phyloP scores from a whole-genome alignment of 2,113 vertebrate species.

The Plectropomus leopardus region DNA sequence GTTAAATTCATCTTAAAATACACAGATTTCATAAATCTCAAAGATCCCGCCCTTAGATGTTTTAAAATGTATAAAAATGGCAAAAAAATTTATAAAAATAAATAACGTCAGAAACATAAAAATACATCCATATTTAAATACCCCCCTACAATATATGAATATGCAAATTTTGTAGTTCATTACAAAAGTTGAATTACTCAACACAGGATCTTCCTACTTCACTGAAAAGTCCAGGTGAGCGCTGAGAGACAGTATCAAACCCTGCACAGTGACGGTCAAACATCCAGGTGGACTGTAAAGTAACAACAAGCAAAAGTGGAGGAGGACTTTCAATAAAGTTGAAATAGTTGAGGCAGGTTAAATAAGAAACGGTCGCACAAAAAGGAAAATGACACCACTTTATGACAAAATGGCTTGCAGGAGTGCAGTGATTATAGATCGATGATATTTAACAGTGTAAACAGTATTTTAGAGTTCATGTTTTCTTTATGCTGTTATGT shows the following conservation, averaged over 20 bases:
- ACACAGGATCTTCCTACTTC: neutral
- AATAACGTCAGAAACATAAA: too few species aligned
- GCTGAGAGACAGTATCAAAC: neutral
- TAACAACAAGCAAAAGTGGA: neutral
- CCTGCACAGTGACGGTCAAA: neutral
- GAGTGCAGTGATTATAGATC: neutral
- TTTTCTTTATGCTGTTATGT: neutral
- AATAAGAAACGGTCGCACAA: neutral
- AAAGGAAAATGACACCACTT: constrained; percentile 4
- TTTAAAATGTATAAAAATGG: neutral
- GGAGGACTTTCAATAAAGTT: neutral
- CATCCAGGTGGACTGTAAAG: neutral
- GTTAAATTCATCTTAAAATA: neutral
- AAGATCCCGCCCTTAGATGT: neutral
- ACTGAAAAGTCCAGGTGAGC: neutral
- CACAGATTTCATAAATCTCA: neutral
- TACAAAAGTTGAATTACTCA: neutral
- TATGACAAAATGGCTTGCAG: constrained; percentile 19
- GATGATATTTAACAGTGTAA: neutral
- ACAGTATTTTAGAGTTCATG: neutral
- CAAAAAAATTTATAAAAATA: too few species aligned
- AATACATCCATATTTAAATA: neutral
- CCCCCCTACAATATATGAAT: neutral
- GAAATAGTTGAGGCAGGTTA: neutral
- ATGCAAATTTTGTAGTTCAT: neutral